Evolutionary conservation across 2,113 vertebrate species (phyloP), one percentile per base, ranked within the genome.

Genomic region (Rhagologus leucostigma): DNA sequence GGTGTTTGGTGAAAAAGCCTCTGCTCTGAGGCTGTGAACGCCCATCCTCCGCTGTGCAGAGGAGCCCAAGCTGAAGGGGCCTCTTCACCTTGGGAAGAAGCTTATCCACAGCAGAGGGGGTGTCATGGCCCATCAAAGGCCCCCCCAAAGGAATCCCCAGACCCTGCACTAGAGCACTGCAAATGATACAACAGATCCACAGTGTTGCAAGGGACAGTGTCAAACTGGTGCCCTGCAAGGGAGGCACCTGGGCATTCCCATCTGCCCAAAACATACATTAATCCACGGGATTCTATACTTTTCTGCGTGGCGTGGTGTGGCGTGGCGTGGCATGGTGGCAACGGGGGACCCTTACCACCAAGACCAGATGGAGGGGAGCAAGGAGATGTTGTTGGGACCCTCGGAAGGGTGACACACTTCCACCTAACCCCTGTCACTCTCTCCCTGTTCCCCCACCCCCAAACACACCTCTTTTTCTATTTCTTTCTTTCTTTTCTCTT

Each of bases 331-430:
- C 42, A 42, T n/a, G 17, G 23, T 11, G 13, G 13, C 9, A 27
- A 21, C 0, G 2, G 26, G 71, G 18, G 55, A 35, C 26, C 26
- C 8, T 52, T 3, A 52, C 18, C 10, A 42, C 14, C 4, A 33
- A 5, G 35, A 24, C 2, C 29, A 27, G 13, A 22, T n/a, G 17
- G 12, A 52, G 6, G 7, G 29, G 7, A 49, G 9, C 30, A 63
- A 12, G 0, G 1, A 16, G 10, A 60, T 0, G 0, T 62, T 1
- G 0, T 4, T 50, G 13, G 16, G 29, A 49, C 7, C 20, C 12
- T 17, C 7, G 6, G n/a, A 33, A 49, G 16, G 9, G 11, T 26
- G 29, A 39, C 5, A 3, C 8, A 11, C 6, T 62, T 26, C n/a
- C 6, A 49, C 44, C 27, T 19, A 49, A 71, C 1, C 16, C 9